These are phyloP conservation scores for Carettochelys insculpta DNA, from an alignment of 2,113 vertebrate genomes.

Conservation along the genomic window DNA sequence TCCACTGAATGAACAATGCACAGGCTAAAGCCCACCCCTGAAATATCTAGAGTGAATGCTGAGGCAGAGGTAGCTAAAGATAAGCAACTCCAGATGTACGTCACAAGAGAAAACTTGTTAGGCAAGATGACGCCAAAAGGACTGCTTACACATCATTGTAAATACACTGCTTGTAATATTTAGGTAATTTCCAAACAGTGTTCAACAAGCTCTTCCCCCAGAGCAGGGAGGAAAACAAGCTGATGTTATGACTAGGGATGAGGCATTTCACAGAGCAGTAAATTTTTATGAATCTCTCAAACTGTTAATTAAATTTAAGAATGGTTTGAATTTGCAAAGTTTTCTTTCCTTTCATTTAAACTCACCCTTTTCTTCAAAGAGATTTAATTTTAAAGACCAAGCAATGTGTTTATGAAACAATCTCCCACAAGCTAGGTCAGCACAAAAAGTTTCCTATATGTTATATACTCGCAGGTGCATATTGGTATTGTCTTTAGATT, in stretches of 20 bases:
- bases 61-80: neutral
- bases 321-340: neutral
- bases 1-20: neutral
- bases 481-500: neutral
- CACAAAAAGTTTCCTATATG: neutral
- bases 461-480: accelerated
- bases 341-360: neutral
- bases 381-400: neutral
- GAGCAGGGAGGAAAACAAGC: neutral
- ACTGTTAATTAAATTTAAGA: neutral
- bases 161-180: neutral
- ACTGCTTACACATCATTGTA: neutral
- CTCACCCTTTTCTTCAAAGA: neutral
- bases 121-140: neutral
- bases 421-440: neutral
- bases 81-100: neutral
- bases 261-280: neutral
- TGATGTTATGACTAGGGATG: neutral
- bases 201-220: neutral
- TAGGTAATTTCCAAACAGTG: neutral
- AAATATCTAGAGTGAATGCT: neutral
- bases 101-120: neutral
- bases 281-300: neutral
- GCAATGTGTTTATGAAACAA: neutral
- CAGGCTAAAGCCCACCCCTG: neutral